phyloP scores from a whole-genome alignment of 92 coral and sea anemone genomes.

The Zoanthus sansibaricus region DNA sequence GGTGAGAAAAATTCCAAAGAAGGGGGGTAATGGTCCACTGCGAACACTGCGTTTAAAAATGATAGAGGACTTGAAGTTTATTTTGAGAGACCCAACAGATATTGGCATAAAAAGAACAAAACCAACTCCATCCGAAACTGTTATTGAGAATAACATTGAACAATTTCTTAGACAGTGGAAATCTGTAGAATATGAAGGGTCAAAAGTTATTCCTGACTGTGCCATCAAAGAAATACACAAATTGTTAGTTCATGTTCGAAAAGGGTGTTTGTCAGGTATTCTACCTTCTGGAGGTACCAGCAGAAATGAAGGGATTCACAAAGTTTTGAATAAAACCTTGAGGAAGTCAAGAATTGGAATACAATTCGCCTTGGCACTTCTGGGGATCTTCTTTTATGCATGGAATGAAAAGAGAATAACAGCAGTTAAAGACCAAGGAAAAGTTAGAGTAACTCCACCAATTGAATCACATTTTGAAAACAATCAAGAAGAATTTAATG shows the following conservation, averaged over 20 bases:
- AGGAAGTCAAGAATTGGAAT: slow-evolving; percentile 53
- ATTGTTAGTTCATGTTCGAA: slow-evolving; percentile 47
- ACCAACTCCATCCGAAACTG: slow-evolving; percentile 42
- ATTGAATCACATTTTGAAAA: background rate
- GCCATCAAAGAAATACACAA: slow-evolving; percentile 56
- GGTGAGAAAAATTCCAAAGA: slow-evolving; percentile 47
- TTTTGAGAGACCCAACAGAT: slow-evolving; percentile 60
- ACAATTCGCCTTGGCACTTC: slow-evolving; percentile 26
- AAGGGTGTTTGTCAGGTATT: slow-evolving; percentile 61
- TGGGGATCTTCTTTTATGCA: background rate
- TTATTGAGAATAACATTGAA: slow-evolving; percentile 43
- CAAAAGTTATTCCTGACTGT: slow-evolving; percentile 33
- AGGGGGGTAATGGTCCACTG: slow-evolving; percentile 20
- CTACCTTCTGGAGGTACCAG: slow-evolving; percentile 56
- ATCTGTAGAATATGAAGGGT: slow-evolving; percentile 43
- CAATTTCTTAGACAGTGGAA: slow-evolving; percentile 59
- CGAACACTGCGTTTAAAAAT: slow-evolving; percentile 39
- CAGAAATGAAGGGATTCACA: slow-evolving; percentile 57
- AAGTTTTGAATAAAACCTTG: slow-evolving; percentile 46
- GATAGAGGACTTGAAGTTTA: slow-evolving; percentile 36
- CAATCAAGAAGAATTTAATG: background rate
- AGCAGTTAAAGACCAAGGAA: background rate
- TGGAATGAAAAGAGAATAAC: slow-evolving; percentile 38
- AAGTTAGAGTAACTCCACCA: slow-evolving; percentile 30
- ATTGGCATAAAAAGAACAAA: slow-evolving; percentile 39